Evolutionary conservation across 2,113 vertebrate species (phyloP).

Genomic region (Harpagus bidentatus): DNA sequence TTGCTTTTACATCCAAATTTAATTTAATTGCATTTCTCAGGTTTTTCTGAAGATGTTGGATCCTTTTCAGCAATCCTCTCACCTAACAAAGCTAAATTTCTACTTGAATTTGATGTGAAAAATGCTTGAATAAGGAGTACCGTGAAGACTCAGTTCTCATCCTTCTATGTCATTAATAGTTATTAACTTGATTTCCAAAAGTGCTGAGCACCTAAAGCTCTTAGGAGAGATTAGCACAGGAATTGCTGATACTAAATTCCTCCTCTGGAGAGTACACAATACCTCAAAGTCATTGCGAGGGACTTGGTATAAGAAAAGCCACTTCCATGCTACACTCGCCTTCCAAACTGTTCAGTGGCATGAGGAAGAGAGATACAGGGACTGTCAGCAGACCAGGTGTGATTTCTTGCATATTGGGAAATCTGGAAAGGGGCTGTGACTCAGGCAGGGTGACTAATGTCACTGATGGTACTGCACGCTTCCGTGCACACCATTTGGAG

Average conservation of each 20-base stretch:
- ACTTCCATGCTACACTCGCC: rapidly evolving
- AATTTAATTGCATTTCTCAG: background rate
- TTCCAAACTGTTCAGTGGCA: background rate
- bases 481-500: rapidly evolving
- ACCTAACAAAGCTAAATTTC: background rate
- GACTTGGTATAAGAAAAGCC: background rate
- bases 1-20: constrained; percentile 1
- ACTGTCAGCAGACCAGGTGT: background rate
- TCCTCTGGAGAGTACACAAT: background rate
- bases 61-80: constrained; percentile 48
- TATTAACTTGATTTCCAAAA: constrained; percentile 61
- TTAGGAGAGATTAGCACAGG: constrained; percentile 37
- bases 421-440: background rate
- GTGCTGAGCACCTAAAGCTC: constrained; percentile 52
- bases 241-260: constrained; percentile 47
- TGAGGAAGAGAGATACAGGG: background rate
- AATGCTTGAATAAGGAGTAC: constrained; percentile 57
- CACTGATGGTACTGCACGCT: background rate
- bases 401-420: background rate
- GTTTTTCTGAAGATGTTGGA: constrained; percentile 27
- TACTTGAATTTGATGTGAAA: constrained; percentile 32
- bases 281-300: constrained; percentile 19
- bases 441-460: background rate
- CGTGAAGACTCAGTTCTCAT: background rate
- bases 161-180: constrained; percentile 45